Base-by-base conservation (phyloP, 2,113 vertebrate species). In the Mus spicilegus region DNA sequence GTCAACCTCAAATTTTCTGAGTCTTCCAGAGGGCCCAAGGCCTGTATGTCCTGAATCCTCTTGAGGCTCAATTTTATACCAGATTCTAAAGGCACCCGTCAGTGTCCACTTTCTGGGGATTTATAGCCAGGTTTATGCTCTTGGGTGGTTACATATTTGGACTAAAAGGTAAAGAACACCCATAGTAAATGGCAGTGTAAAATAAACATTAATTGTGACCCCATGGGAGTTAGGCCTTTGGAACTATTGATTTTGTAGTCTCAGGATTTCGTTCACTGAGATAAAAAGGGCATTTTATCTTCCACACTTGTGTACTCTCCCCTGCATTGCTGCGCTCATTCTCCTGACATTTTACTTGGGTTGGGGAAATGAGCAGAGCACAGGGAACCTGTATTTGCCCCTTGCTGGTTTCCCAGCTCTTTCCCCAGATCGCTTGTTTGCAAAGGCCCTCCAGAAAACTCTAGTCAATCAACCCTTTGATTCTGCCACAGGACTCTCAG, bases 381-480 rank as follows among this genome's bases (percentile, higher is more conserved):
- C 39, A 93, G 19, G 10, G 4, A 46, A 11, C 5, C 58, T 89
- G 5, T 24, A 14, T 61, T 65, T 85, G 33, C 39, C 58, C n/a
- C 30, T 42, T 28, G 0, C 10, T 72, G 24, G 16, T n/a, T 72
- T 77, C 54, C 69, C 19, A 22, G 46, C 46, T 70, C 28, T 76
- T 88, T 69, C 33, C 75, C 46, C 8, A n/a, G 70, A 95, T 95
- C 28, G 3, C 77, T 95, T 89, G 0, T 77, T 78, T 86, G 80
- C 75, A 80, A 75, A 96, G 11, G 46, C 69, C 36, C 82, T 58
- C 33, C 28, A 56, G 19, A 94, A 96, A 96, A 33, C 87, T 58
- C 67, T 30, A 96, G 17, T 95, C 54, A 20, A 92, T 88, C 26
- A 76, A 77, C 89, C 49, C 86, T 97, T 98, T 96, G 97, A 98